A percentile compares a stretch with the other conserved stretches of the same genome.
These are phyloP conservation scores for Amiota communis DNA, from an alignment of 2,888 invertebrate species.

Conservation along the genomic window DNA sequence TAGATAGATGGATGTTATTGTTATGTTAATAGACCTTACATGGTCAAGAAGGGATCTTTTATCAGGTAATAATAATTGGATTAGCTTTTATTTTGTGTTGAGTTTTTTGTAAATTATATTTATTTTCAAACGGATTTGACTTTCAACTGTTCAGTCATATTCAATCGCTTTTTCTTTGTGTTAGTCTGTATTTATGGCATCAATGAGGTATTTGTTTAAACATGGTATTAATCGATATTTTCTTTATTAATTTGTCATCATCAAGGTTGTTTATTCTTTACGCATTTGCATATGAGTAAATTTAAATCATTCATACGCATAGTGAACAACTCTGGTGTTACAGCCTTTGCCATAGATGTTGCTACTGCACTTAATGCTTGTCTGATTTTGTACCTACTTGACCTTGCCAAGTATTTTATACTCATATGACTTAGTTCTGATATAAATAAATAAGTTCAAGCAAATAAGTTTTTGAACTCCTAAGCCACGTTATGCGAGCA, in stretches of 20 bases:
- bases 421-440: neutral
- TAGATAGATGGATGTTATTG: too few species aligned
- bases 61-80: too few species aligned
- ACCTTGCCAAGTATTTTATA: neutral
- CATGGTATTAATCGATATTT: neutral
- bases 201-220: neutral
- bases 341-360: neutral
- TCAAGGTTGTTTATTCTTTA: conserved; percentile 18
- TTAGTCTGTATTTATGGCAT: too few species aligned
- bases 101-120: too few species aligned
- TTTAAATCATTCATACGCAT: conserved; percentile 58
- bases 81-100: too few species aligned
- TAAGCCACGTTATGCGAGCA: neutral
- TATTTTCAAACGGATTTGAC: too few species aligned
- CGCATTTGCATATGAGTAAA: conserved; percentile 43
- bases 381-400: neutral
- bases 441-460: conserved; percentile 50
- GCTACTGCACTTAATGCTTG: neutral
- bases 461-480: conserved; percentile 29
- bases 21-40: too few species aligned
- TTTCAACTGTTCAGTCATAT: too few species aligned
- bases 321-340: neutral
- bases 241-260: neutral
- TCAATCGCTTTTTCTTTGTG: too few species aligned
- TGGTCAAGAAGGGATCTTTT: too few species aligned